These are phyloP conservation scores for Arge pagana DNA, from an alignment of 2,888 invertebrate species.

Conservation along the genomic window DNA sequence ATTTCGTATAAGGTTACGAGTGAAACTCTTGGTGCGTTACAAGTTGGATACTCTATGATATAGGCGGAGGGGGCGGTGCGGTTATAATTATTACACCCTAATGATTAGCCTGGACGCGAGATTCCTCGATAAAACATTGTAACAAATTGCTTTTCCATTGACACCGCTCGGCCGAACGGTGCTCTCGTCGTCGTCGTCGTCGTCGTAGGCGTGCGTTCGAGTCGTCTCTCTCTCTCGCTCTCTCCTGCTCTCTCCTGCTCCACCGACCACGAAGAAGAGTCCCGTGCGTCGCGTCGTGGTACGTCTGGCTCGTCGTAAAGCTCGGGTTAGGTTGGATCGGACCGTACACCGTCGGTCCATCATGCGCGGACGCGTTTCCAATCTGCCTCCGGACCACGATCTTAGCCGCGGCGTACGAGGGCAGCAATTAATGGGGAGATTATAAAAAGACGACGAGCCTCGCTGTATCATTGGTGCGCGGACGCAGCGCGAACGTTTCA, in stretches of 20 bases:
- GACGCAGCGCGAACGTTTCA: no score
- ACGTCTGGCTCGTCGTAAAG: slow-evolving; percentile 6
- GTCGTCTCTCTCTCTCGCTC: slow-evolving; percentile 13
- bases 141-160: slow-evolving; percentile 25
- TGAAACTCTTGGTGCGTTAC: no score
- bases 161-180: slow-evolving; percentile 9
- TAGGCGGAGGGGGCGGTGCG: not conserved
- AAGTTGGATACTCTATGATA: slow-evolving; percentile 1
- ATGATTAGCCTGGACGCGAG: slow-evolving; percentile 29
- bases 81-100: slow-evolving; percentile 30
- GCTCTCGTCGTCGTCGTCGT: not conserved
- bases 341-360: slow-evolving; percentile 31
- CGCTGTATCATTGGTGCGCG: no score
- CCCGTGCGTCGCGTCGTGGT: not conserved
- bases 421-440: slow-evolving; percentile 42
- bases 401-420: slow-evolving; percentile 22
- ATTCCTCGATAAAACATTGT: slow-evolving; percentile 27
- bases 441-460: no score
- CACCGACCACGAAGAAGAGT: no score
- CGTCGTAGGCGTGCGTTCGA: no score
- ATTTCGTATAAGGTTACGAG: slow-evolving; percentile 2
- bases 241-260: not conserved
- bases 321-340: slow-evolving; percentile 2
- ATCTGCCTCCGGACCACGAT: slow-evolving; percentile 29
- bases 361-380: slow-evolving; percentile 39